Base-by-base conservation (phyloP, 2,797 vertebrate genomes). In the Macrochelys suwanniensis region DNA sequence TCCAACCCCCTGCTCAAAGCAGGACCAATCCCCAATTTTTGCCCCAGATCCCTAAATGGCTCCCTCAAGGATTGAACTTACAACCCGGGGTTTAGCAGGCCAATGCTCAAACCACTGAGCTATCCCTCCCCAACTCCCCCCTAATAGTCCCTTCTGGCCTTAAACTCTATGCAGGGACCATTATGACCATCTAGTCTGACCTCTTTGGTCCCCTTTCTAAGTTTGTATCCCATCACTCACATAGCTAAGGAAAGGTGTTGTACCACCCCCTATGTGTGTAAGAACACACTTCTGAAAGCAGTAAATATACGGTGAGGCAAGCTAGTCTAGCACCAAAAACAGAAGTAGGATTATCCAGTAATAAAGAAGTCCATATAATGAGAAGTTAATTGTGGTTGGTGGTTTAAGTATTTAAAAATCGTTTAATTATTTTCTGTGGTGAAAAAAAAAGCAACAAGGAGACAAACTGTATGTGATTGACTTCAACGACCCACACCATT, bases 331-430 rank as follows among this genome's bases (percentile, higher is more conserved):
- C 80, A 71, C 45, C 42, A 89, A 54, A 56, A 85, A 47, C 79
- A 92, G 68, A 82, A 93, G 83, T 23, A 42, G 57, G 81, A 92
- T 94, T 93, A 54, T 71, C 17, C 5, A 85, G 71, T 77, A 81
- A 11, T 31, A 81, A 26, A 83, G 92, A 83, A 89, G 93, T 86
- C 5, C 71, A n/a, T 1, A 0, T 45, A 87, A 95, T 2, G 91
- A 76, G 92, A 93, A 92, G 50, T 81, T 74, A 90, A 89, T 92
- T 95, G 77, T 93, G 87, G n/a, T 59, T 93, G 87, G n/a, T 59
- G 6, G 8, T 89, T 87, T 76, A 94, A 92, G 85, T 81, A 88
- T 88, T 94, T 93, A 54, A 82, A 90, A 71, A 88, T 81, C 28
- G 13, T 93, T 90, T 85, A n/a, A 61, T 33, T 61, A 61, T 61